Percentiles rank a stretch among this genome's conserved stretches.
These are phyloP conservation scores for Battus philenor DNA, from an alignment of 1,140 invertebrate species.

Conservation along the genomic window DNA sequence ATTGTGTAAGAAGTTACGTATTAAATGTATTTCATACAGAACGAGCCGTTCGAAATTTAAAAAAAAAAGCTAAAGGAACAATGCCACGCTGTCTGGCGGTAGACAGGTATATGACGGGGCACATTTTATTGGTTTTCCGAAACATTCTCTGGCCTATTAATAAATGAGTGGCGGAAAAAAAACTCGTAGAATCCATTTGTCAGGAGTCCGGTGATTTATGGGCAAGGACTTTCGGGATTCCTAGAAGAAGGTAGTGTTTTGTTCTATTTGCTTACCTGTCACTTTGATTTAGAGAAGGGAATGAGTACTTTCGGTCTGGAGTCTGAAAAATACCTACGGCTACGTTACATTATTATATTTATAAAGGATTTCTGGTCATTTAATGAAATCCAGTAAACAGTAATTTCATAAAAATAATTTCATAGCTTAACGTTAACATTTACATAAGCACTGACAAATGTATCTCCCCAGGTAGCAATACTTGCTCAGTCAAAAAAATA, in stretches of 20 bases:
- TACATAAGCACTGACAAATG: too few species aligned
- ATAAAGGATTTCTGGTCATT: conserved; percentile 14
- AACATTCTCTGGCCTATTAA: conserved; percentile 72
- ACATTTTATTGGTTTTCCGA: conserved; percentile 75
- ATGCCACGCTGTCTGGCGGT: conserved; percentile 67
- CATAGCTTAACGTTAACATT: too few species aligned
- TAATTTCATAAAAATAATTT: too few species aligned
- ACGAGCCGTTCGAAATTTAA: conserved; percentile 30
- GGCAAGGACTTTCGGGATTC: conserved; percentile 61
- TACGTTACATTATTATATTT: conserved; percentile 9
- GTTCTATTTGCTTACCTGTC: conserved; percentile 74
- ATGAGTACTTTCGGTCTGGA: conserved; percentile 38
- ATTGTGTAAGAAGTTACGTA: conserved; percentile 8
- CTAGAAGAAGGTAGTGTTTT: conserved; percentile 63
- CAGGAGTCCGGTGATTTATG: conserved; percentile 69
- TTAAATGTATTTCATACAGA: conserved; percentile 20
- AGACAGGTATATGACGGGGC: conserved; percentile 74
- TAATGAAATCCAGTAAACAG: too few species aligned
- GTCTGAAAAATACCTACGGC: conserved; percentile 25
- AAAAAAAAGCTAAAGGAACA: conserved; percentile 56
- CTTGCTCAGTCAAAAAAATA: conserved; percentile 13
- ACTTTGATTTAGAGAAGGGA: conserved; percentile 66
- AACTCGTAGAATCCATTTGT: conserved; percentile 72
- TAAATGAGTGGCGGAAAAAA: conserved; percentile 72
- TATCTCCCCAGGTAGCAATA: conserved; percentile 20